Conservation (phyloP, 2,888 invertebrate species). For the Oegoconia quadripuncta region DNA sequence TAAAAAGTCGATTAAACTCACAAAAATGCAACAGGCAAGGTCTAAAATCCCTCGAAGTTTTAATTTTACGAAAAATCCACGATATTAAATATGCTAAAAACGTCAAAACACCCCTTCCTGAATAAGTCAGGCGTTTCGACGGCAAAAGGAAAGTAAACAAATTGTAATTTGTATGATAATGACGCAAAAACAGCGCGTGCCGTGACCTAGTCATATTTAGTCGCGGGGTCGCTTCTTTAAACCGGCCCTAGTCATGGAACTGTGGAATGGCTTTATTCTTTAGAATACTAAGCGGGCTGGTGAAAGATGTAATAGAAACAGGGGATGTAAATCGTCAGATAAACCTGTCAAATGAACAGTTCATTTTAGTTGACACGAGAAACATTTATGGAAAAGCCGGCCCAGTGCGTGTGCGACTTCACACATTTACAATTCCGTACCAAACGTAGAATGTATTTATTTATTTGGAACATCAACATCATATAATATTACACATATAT, state of each 20-base stretch:
- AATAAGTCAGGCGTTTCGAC: constrained; percentile 29
- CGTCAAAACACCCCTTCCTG: constrained; percentile 14
- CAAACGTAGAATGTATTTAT: too few relatives aligned
- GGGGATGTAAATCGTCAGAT: background rate
- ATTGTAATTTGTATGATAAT: constrained; percentile 70
- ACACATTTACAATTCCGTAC: too few relatives aligned
- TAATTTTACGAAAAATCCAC: constrained; percentile 3
- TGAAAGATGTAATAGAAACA: background rate
- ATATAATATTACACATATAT: too few relatives aligned
- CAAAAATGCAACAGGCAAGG: too few relatives aligned
- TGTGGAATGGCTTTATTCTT: constrained; percentile 27
- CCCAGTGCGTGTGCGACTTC: too few relatives aligned
- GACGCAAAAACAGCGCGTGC: constrained; percentile 46
- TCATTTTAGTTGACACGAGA: too few relatives aligned
- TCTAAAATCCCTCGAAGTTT: background rate
- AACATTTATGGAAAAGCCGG: too few relatives aligned
- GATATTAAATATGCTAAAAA: constrained; percentile 11
- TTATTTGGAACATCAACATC: too few relatives aligned
- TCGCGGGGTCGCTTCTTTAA: constrained; percentile 19
- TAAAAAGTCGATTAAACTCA: too few relatives aligned
- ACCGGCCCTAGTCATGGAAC: constrained; percentile 20
- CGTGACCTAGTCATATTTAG: constrained; percentile 41
- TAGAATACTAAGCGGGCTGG: constrained; percentile 5
- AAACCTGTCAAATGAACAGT: too few relatives aligned
- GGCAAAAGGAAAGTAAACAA: constrained; percentile 51